Conservation (phyloP, 2,888 invertebrate genomes). For the Platycnemis pennipes region DNA sequence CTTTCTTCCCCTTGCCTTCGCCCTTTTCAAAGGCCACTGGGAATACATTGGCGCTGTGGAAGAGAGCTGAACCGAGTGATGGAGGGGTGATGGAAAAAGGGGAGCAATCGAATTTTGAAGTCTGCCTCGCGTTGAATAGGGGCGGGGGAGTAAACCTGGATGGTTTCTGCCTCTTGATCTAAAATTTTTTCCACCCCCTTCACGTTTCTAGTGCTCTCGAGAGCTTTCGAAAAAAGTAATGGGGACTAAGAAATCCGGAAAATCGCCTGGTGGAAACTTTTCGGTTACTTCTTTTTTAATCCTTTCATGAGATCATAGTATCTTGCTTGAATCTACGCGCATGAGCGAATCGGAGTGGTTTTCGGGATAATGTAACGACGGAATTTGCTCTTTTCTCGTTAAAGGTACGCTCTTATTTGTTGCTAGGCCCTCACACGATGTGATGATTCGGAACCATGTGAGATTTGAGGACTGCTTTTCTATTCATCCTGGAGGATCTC, state of each 20-base stretch:
- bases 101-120: neutral
- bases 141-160: no score
- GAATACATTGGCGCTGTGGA: neutral
- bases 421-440: no score
- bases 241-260: neutral
- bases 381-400: no score
- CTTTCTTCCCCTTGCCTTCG: neutral
- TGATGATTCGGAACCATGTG: no score
- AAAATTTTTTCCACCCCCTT: neutral
- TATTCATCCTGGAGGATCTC: no score
- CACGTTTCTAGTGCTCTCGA: neutral
- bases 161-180: neutral
- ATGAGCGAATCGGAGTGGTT: neutral
- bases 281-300: neutral
- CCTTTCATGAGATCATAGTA: neutral
- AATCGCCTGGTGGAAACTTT: neutral
- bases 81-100: neutral
- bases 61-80: neutral
- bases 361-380: neutral
- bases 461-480: no score
- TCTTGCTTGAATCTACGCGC: neutral
- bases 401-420: no score
- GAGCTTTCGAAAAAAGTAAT: neutral
- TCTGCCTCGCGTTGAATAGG: neutral
- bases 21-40: neutral